A percentile compares a stretch with the other conserved stretches of the same genome.
These are phyloP conservation scores for Galemys pyrenaicus DNA, from an alignment of 2,113 vertebrate genomes.

Conservation along the genomic window DNA sequence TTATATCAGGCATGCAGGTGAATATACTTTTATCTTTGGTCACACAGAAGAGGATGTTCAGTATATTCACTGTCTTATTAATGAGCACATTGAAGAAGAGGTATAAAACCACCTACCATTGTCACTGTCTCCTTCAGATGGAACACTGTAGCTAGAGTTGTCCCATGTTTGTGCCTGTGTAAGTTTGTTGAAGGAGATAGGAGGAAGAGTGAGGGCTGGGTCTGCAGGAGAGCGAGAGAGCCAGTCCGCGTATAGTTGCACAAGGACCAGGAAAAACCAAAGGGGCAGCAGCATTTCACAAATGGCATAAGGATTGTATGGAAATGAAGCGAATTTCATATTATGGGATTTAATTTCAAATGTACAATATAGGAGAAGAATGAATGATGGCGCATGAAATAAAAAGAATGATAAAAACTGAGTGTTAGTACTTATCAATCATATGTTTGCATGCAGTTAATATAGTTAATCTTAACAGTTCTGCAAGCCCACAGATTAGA, in stretches of 20 bases:
- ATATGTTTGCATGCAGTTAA: slow-evolving; percentile 86
- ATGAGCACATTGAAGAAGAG: slow-evolving; percentile 75
- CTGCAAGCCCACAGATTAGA: slow-evolving; percentile 56
- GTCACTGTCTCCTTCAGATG: slow-evolving; percentile 90
- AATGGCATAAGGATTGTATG: slow-evolving; percentile 80
- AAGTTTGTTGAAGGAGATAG: slow-evolving; percentile 93
- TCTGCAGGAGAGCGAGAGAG: slow-evolving; percentile 87
- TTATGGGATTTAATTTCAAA: slow-evolving; percentile 82
- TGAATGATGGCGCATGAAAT: slow-evolving; percentile 84
- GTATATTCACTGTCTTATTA: slow-evolving; percentile 59
- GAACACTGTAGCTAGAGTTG: slow-evolving; percentile 91
- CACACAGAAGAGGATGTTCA: neutral
- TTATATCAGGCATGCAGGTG: slow-evolving; percentile 29
- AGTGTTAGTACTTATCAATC: slow-evolving; percentile 89
- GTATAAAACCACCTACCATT: slow-evolving; percentile 91
- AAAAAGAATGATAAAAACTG: slow-evolving; percentile 86
- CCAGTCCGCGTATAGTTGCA: slow-evolving; percentile 79
- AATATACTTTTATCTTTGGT: neutral
- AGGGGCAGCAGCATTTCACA: slow-evolving; percentile 83
- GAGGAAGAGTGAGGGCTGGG: slow-evolving; percentile 92
- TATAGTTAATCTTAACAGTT: slow-evolving; percentile 74
- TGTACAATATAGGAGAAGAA: slow-evolving; percentile 79
- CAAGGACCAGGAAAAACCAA: slow-evolving; percentile 78
- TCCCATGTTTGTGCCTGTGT: slow-evolving; percentile 93
- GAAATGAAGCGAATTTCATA: slow-evolving; percentile 81